Evolutionary conservation across 2,797 vertebrate species (phyloP), one percentile per base, ranked within the genome.

Genomic region (Setipinna tenuifilis): DNA sequence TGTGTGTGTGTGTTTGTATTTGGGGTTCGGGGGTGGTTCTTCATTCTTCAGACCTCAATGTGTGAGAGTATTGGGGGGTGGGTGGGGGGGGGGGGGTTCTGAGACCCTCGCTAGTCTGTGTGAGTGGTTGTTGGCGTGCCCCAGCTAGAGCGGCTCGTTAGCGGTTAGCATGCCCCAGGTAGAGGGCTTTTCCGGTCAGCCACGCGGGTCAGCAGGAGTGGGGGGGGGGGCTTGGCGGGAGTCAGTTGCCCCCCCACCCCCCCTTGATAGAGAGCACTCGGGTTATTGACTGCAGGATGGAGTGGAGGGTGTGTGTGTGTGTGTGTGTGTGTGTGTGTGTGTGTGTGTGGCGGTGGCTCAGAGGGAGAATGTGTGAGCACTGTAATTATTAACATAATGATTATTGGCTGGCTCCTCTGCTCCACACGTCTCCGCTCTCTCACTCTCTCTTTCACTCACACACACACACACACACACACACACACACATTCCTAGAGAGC

Each of bases 331-430:
- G 50, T 54, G 50, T 54, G 50, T 54, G 50, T 54, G 17, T n/a
- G n/a, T n/a, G 61, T n/a, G 21, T n/a, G 23, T n/a, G n/a, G 61
- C 4, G 61, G 16, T 19, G 57, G 17, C 17, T 19, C 58, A 23
- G 61, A 2, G 61, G 7, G n/a, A 9, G 61, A 9, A 0, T 65
- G 61, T 65, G 61, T 65, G 61, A 65, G 61, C 23, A 65, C 61
- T 65, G 61, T 65, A 65, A 65, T 65, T 65, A 65, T 65, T 65
- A 65, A 65, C 61, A 65, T 65, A 65, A 65, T 65, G 61, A 65
- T 65, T 65, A 65, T 65, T 65, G 61, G 61, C 61, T 65, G 61
- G 61, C 61, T 65, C n/a, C 61, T 65, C 61, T 23, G n/a, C 61
- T 65, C n/a, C 61, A 65, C 61, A 65, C 23, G 61, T 65, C n/a